Evolutionary conservation across 2,113 vertebrate genomes (phyloP).

Genomic region (Chiloscyllium plagiosum): DNA sequence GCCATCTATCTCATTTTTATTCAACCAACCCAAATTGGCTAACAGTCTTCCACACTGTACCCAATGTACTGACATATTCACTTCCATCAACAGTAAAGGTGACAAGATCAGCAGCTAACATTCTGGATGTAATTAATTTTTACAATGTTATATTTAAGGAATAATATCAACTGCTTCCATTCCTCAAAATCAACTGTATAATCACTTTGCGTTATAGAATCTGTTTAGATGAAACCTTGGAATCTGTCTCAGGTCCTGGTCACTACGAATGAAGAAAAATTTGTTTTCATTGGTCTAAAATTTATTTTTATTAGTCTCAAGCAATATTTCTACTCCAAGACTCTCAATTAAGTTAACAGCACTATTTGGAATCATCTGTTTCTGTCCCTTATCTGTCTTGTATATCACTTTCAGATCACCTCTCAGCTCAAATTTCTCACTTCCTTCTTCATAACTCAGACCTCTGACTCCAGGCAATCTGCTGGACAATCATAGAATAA

Average conservation of each 20-base stretch:
- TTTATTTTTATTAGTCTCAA: neutral
- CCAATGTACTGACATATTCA: neutral
- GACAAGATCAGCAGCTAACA: too few relatives aligned
- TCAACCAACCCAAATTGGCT: too few relatives aligned
- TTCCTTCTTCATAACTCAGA: neutral
- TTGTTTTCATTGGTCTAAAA: neutral
- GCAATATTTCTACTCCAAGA: neutral
- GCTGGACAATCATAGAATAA: too few relatives aligned
- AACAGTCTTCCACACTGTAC: neutral
- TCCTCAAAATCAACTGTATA: too few relatives aligned
- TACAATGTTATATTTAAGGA: too few relatives aligned
- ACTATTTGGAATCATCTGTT: neutral
- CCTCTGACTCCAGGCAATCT: too few relatives aligned
- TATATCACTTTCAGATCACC: neutral
- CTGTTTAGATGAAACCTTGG: too few relatives aligned
- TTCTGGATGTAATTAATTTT: too few relatives aligned
- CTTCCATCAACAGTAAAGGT: too few relatives aligned
- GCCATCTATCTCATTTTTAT: neutral
- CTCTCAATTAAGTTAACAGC: neutral
- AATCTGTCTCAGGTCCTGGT: neutral
- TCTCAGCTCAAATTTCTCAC: neutral
- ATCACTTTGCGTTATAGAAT: too few relatives aligned
- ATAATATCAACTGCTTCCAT: too few relatives aligned
- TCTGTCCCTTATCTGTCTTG: neutral
- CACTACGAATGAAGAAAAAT: neutral